Evolutionary conservation across 2,113 vertebrate genomes (phyloP).

Genomic region (Redunca redunca): DNA sequence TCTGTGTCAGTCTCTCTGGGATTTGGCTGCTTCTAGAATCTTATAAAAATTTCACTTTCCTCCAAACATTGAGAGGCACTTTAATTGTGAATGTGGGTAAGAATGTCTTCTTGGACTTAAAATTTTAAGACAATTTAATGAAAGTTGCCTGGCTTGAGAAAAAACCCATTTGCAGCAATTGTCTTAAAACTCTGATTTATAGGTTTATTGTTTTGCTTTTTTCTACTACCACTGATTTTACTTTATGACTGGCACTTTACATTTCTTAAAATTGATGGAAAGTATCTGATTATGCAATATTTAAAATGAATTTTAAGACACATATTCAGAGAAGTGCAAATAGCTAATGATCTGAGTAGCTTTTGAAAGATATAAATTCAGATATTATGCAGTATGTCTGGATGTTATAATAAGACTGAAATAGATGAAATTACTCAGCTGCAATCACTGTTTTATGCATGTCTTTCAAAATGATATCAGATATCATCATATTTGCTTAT

Average conservation of each 20-base stretch:
- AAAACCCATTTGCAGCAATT: background rate
- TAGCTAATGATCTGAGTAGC: constrained; percentile 25
- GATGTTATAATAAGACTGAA: constrained; percentile 6
- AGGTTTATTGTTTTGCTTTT: background rate
- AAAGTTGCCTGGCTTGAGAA: constrained; percentile 30
- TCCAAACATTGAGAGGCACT: constrained; percentile 27
- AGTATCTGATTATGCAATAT: background rate
- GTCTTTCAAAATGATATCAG: constrained; percentile 42
- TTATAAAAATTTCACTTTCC: constrained; percentile 50
- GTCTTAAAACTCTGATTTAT: constrained; percentile 18
- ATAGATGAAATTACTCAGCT: constrained; percentile 24
- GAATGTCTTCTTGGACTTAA: constrained; percentile 10
- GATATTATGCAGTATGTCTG: constrained; percentile 8
- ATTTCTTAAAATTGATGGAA: constrained; percentile 5
- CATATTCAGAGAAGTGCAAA: background rate
- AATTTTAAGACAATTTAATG: constrained; percentile 22
- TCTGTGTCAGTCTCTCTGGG: constrained; percentile 71
- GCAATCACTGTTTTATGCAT: constrained; percentile 42
- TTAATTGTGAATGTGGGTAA: constrained; percentile 31
- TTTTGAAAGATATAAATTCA: constrained; percentile 38
- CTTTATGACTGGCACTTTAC: background rate
- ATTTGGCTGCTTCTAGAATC: constrained; percentile 57
- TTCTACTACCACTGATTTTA: background rate
- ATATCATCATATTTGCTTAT: constrained; percentile 42
- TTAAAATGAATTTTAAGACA: constrained; percentile 33